These are phyloP conservation scores for Chondrosia reniformis DNA, from an alignment of 37 sponge, comb jelly and placozoan species.

Conservation along the genomic window DNA sequence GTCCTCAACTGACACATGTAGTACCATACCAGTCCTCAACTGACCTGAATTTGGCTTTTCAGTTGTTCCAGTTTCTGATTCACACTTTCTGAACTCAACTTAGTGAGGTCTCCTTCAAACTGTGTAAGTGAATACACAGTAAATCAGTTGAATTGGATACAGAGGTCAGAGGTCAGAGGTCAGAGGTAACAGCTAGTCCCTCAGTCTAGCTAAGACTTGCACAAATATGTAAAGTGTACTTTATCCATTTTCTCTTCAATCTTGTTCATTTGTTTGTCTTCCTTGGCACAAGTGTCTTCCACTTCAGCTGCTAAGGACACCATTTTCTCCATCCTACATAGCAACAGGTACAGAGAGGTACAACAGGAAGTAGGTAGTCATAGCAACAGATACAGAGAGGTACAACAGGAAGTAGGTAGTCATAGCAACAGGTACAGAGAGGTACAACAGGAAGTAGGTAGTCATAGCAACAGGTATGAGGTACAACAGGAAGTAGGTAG, in stretches of 20 bases:
- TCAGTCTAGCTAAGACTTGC: no score
- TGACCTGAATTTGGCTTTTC: no score
- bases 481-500: background rate
- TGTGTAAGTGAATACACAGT: no score
- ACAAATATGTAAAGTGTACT: no score
- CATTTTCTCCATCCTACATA: background rate
- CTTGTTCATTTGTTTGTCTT: conserved; percentile 7
- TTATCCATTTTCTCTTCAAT: background rate
- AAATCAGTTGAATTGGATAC: no score
- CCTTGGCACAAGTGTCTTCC: background rate
- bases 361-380: background rate
- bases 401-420: background rate
- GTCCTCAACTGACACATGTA: no score
- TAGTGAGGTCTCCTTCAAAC: no score
- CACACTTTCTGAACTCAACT: no score
- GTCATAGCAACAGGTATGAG: background rate
- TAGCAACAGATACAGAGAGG: background rate
- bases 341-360: background rate
- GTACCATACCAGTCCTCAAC: no score
- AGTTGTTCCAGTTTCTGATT: no score
- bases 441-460: background rate
- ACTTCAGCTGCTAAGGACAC: background rate
- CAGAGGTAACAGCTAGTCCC: no score
- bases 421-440: background rate
- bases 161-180: no score